Percentiles rank a stretch among this genome's conserved stretches.
phyloP scores from a whole-genome alignment of 2,113 vertebrate genomes.

The Dicrurus megarhynchus region DNA sequence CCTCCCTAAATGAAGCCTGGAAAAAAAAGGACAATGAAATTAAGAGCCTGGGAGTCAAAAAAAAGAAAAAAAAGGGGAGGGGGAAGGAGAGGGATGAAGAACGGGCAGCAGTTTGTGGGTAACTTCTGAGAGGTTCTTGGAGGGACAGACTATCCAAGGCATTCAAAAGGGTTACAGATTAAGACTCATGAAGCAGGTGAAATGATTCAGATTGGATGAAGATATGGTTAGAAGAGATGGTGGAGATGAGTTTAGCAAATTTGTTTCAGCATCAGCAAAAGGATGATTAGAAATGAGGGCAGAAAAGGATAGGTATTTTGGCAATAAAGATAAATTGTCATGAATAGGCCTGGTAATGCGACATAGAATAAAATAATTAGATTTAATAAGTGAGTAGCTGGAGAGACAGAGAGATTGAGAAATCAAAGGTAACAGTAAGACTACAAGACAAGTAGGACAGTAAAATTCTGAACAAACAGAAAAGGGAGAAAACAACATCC shows the following conservation, averaged over 20 bases:
- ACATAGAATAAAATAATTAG: neutral
- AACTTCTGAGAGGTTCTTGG: neutral
- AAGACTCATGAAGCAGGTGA: neutral
- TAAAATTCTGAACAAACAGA: neutral
- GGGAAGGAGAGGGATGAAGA: neutral
- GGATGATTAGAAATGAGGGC: neutral
- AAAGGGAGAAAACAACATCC: neutral
- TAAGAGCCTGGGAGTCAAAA: neutral
- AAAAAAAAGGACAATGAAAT: neutral
- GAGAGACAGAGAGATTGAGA: neutral
- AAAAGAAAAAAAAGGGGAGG: neutral
- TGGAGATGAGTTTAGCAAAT: neutral
- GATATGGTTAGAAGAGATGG: neutral
- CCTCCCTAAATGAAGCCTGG: neutral
- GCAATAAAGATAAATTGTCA: neutral
- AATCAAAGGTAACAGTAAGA: neutral
- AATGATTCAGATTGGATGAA: neutral
- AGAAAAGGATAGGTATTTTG: neutral
- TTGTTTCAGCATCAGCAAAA: neutral
- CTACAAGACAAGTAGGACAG: neutral
- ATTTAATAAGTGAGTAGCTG: neutral
- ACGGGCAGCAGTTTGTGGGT: rapidly evolving
- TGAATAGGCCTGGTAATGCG: neutral
- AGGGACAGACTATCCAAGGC: neutral
- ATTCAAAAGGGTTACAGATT: neutral